Base-by-base conservation (phyloP, 2,888 invertebrate species). In the Yponomeuta cagnagella region DNA sequence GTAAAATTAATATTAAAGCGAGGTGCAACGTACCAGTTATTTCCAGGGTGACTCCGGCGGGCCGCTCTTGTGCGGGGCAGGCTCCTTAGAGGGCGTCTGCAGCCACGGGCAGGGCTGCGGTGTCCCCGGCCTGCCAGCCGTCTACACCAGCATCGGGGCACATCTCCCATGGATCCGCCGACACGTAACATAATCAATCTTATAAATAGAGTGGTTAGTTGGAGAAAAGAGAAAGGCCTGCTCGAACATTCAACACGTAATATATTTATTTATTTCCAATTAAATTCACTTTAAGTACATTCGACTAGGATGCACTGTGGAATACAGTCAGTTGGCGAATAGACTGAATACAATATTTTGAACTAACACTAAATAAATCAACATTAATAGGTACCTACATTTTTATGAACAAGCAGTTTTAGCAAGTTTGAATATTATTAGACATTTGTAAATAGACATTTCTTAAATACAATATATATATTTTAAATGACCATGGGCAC, bases 11-110 rank as follows among this genome's bases (percentile, higher is more conserved):
- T 43, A 43, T 43, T 43, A 43, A 43, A 43, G 9, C 43, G 1
- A 43, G 43, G 43, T 8, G 43, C 43, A 43, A 58, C 52, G 2
- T 58, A 58, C 52, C 52, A 15, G 9, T 15, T 2, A 58, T 58
- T 75, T 73, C 4, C 77, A 93, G 92, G 92, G 92, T 63, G 92
- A 93, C 72, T 93, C 92, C 0, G 92, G 92, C 1, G 87, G 90
- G 10, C 90, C 92, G 0, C 76, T 93, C 2, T 77, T 92, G 15
- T 92, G 92, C 75, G 72, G 74, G 75, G 72, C 74, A 1, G 83
- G 80, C 1, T 71, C 77, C 3, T 71, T 92, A 10, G 78, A 92
- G 77, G 92, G 85, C 1, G 73, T 93, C n/a, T 85, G 84, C 74
- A 91, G 91, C 74, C 87, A 90, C 73, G 92, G 92, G 0, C 78